Evolutionary conservation across 2,113 vertebrate genomes (phyloP), one percentile per base, ranked within the genome.

Genomic region (Ciconia boyciana): DNA sequence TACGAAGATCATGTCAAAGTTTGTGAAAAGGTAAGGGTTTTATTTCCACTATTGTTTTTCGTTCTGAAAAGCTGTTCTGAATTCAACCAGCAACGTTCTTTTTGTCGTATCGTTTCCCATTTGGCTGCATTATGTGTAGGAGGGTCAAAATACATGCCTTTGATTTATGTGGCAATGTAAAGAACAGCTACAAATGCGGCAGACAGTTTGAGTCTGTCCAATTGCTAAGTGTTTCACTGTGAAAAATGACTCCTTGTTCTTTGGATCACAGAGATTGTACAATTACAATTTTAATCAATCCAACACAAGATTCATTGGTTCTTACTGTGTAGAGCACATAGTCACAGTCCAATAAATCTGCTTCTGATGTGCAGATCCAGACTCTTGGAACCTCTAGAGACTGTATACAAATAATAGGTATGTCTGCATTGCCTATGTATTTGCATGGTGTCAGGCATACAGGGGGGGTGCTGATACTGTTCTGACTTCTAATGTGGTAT

Each of bases 281-380:
- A 96, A 96, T 97, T 96, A 96, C 87, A 87, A 83, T 94, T 97
- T 93, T 97, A 97, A 97, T 97, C 95, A 97, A 92, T 96, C 87
- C 89, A 84, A 54, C 43, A 43, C 19, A 90, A 94, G 91, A 95
- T 93, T 94, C 90, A 92, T 90, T 76, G 78, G 83, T 72, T 91
- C 90, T 90, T 96, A 69, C 89, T 89, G 90, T 79, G 92, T 85
- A 86, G 90, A 93, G 81, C 93, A 95, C 83, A 95, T 44, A 93
- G 91, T 74, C 87, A 83, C 84, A 92, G 62, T 91, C 83, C 85
- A 88, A 94, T 97, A 96, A 97, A 96, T 96, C 92, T 90, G 87
- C 43, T 88, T 87, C 41, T 94, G 85, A 66, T 93, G 87, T 83
- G 83, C 68, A 83, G 83, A 87, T 94, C 65, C 86, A 95, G 92